Base-by-base conservation (phyloP, 2,113 vertebrate genomes). In the Meriones unguiculatus region DNA sequence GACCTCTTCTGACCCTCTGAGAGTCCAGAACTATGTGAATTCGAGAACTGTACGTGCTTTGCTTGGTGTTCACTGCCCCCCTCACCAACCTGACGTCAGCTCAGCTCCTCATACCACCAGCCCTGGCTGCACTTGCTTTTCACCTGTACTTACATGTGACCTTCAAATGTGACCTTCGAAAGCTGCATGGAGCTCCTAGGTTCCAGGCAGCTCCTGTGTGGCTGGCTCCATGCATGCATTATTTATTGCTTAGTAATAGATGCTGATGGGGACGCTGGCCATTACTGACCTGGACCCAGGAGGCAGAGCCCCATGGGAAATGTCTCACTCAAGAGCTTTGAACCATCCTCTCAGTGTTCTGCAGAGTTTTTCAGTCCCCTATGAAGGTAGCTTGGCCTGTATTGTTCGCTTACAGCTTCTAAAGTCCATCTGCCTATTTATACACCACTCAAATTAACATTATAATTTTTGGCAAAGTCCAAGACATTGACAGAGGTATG, bases 11-110 rank as follows among this genome's bases (percentile, higher is more conserved):
- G 80, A 38, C 41, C 25, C 81, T 57, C 81, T 85, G 59, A 87
- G 59, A 97, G 62, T 89, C 65, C 73, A 30, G 13, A 90, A 91
- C 46, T 73, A 35, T 90, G 88, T 81, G 78, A 87, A 28, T 89
- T 80, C 59, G 72, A 89, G 52, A 46, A 15, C 7, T 69, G 41
- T 11, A 82, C 82, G 57, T 25, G 69, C 64, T 80, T 78, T 54
- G 30, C 41, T 54, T 5, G 5, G 28, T 46, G 35, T 70, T 5
- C 9, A n/a, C 28, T 92, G 50, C 24, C 65, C 46, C 38, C 25
- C 67, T n/a, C 57, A 32, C 5, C 88, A 11, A 46, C 46, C 46
- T 46, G 46, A 78, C 41, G 25, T 73, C 35, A 75, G 15, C 14
- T 54, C 2, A 18, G 52, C 17, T 65, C 69, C 30, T 14, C 17